Conservation (phyloP, 2,113 vertebrate genomes). For the Microtus oregoni region DNA sequence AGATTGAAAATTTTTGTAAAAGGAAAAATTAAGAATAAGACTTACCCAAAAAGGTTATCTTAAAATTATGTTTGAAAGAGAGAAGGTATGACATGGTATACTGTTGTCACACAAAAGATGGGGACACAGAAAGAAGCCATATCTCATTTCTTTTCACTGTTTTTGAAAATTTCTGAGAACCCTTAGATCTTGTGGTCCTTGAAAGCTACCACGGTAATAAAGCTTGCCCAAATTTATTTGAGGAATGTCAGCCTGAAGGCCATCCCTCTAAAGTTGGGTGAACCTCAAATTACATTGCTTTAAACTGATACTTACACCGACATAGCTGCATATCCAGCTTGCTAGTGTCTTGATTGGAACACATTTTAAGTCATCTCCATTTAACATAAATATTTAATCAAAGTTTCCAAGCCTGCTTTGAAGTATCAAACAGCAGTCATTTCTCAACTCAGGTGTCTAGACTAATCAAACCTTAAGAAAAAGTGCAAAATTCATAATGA, state of each 20-base stretch:
- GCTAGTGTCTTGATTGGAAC: conserved; percentile 56
- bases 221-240: background rate
- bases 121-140: fast-evolving
- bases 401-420: conserved; percentile 66
- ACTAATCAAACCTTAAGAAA: conserved; percentile 77
- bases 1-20: background rate
- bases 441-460: conserved; percentile 76
- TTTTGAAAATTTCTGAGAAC: background rate
- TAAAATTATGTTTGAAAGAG: background rate
- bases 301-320: background rate
- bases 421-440: conserved; percentile 60
- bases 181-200: background rate
- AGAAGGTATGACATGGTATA: background rate
- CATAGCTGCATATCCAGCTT: background rate
- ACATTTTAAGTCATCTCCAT: conserved; percentile 63
- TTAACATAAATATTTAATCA: conserved; percentile 82
- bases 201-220: fast-evolving
- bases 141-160: background rate
- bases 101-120: background rate
- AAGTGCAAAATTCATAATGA: conserved; percentile 65
- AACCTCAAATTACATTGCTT: background rate
- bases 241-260: background rate
- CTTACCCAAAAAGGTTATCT: background rate
- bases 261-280: fast-evolving
- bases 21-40: background rate